Evolutionary conservation across 2,888 invertebrate genomes (phyloP), one percentile per base, ranked within the genome.

Genomic region (Eupeodes latifasciatus): DNA sequence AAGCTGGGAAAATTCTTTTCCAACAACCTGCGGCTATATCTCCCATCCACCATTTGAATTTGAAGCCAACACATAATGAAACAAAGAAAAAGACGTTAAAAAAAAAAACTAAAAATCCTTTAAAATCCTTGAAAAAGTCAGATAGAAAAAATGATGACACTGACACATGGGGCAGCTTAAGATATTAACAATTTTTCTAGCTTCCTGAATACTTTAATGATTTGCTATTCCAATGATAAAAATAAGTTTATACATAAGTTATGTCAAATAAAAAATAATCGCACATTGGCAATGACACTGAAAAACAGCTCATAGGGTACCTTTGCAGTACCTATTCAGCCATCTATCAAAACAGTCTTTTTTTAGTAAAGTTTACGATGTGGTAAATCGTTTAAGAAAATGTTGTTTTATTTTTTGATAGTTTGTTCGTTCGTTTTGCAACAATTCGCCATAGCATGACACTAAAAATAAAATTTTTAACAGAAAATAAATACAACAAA

Each of bases 391-490:
- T 47, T 67, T 16, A 69, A 69, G 34, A 27, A 66, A 66, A 27
- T 66, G 49, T 66, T 66, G 44, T 66, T 66, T 53, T 53, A 69
- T 69, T 34, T 53, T 69, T 51, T 34, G 76, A 81, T 51, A 69
- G 51, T 76, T 47, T 69, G 55, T 71, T 27, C 27, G 27, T 27
- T 76, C 57, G 76, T 72, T 76, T 85, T 36, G 78, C 51, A 82
- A 77, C 71, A 72, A 72, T 44, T 49, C 59, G 59, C 72, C 78
- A 81, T 78, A 66, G 75, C 81, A 76, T 82, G 83, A 83, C 83
- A 87, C 59, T 76, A 76, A 79, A 69, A 76, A 55, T 69, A 77
- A 76, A 77, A 27, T 66, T 72, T 14, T 72, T 57, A 72, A 72
- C 53, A 66, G 36, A 59, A 36, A 59, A 36, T 47, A 19, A 27